These are phyloP conservation scores for Cryptotermes secundus DNA, from an alignment of 1,140 invertebrate genomes.

Conservation along the genomic window DNA sequence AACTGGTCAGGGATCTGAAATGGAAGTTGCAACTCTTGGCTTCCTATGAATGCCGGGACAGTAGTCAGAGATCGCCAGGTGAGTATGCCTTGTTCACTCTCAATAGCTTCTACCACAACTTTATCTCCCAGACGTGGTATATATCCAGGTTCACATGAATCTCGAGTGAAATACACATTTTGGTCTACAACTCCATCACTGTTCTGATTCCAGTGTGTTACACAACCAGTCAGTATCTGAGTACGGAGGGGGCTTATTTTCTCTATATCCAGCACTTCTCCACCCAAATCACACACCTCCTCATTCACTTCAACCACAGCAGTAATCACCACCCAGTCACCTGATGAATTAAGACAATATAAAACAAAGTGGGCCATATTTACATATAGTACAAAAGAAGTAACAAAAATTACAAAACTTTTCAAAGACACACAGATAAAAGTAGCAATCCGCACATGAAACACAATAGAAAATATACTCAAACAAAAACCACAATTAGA, in stretches of 20 bases:
- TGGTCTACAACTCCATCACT: slow-evolving; percentile 54
- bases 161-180: slow-evolving; percentile 56
- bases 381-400: too few relatives aligned
- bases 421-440: too few relatives aligned
- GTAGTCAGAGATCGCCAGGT: slow-evolving; percentile 58
- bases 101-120: slow-evolving; percentile 51
- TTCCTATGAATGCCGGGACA: neutral
- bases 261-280: slow-evolving; percentile 58
- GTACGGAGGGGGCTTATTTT: slow-evolving; percentile 56
- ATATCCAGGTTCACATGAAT: slow-evolving; percentile 52
- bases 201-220: slow-evolving; percentile 55
- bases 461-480: too few relatives aligned
- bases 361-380: too few relatives aligned
- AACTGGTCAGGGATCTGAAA: neutral
- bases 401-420: too few relatives aligned
- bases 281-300: slow-evolving; percentile 49
- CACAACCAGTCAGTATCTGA: slow-evolving; percentile 50
- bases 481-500: too few relatives aligned
- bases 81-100: slow-evolving; percentile 61
- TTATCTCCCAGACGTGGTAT: slow-evolving; percentile 56
- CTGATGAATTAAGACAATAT: slow-evolving; percentile 46
- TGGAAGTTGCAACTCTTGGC: neutral
- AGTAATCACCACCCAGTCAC: slow-evolving; percentile 64
- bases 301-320: slow-evolving; percentile 56
- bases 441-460: too few relatives aligned